A percentile compares a stretch with the other conserved stretches of the same genome.
These are phyloP conservation scores for Champsocephalus gunnari DNA, from an alignment of 2,797 vertebrate genomes.

Conservation along the genomic window DNA sequence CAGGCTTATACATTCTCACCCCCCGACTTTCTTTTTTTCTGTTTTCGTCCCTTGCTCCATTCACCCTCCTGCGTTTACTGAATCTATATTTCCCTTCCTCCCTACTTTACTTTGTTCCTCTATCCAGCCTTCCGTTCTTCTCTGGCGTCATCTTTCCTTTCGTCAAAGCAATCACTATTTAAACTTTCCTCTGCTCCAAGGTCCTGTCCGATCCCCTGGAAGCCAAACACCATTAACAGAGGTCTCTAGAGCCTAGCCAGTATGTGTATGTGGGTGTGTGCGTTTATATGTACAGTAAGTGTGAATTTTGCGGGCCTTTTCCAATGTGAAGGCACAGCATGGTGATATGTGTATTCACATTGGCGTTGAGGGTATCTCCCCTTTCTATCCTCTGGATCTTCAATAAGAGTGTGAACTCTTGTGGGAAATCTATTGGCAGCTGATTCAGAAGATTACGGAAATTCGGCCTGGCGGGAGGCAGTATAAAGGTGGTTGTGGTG, in stretches of 20 bases:
- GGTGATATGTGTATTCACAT: slow-evolving; percentile 46
- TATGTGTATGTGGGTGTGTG: slow-evolving; percentile 40
- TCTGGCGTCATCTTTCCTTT: slow-evolving; percentile 63
- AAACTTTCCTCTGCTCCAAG: slow-evolving; percentile 74
- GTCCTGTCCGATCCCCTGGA: slow-evolving; percentile 74
- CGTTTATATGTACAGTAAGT: slow-evolving; percentile 47
- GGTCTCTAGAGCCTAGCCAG: slow-evolving; percentile 59
- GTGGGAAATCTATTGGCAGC: slow-evolving; percentile 80
- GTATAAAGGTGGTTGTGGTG: slow-evolving; percentile 64
- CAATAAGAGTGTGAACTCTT: slow-evolving; percentile 73
- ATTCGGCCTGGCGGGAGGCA: slow-evolving; percentile 68
- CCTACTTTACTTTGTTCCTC: slow-evolving; percentile 6
- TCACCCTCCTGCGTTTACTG: slow-evolving; percentile 51
- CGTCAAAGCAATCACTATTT: slow-evolving; percentile 75
- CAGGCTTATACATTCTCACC: slow-evolving; percentile 79
- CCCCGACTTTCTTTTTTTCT: slow-evolving; percentile 45
- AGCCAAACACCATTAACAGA: slow-evolving; percentile 79
- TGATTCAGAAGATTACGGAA: slow-evolving; percentile 77
- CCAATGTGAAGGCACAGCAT: slow-evolving; percentile 38
- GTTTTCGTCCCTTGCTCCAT: slow-evolving; percentile 46
- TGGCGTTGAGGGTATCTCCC: slow-evolving; percentile 55
- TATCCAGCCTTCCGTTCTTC: slow-evolving; percentile 22
- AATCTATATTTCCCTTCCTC: slow-evolving; percentile 54
- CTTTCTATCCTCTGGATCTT: slow-evolving; percentile 69
- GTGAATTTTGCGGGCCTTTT: slow-evolving; percentile 37